Conservation (phyloP, 2,113 vertebrate genomes). For the Oncorhynchus keta region DNA sequence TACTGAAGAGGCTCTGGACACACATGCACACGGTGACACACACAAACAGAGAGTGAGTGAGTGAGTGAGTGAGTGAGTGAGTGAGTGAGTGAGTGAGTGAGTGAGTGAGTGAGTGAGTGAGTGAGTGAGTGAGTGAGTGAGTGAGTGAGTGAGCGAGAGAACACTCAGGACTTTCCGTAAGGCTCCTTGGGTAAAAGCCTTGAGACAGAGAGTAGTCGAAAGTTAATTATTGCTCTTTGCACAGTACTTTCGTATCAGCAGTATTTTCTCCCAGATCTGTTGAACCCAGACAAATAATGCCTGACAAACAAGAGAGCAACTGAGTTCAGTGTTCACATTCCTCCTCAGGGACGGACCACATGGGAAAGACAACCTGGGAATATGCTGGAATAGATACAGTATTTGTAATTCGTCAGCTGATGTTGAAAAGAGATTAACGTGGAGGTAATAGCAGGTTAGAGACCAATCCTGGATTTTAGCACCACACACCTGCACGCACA, state of each 20-base stretch:
- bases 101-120: not conserved
- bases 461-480: too few relatives aligned
- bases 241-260: slow-evolving; percentile 25
- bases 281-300: slow-evolving; percentile 24
- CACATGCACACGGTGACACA: not conserved
- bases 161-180: not conserved
- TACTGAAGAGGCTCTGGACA: not conserved
- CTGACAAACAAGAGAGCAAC: not conserved
- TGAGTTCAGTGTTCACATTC: too few relatives aligned
- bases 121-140: not conserved
- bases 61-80: not conserved
- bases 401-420: too few relatives aligned
- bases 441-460: too few relatives aligned
- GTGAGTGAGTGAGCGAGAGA: not conserved
- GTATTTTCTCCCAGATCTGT: slow-evolving; percentile 5
- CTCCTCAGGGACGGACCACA: not conserved
- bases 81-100: not conserved
- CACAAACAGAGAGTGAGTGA: not conserved
- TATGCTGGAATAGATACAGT: too few relatives aligned
- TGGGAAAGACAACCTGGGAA: too few relatives aligned
- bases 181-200: not conserved
- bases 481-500: slow-evolving; percentile 1
- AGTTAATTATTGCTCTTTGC: slow-evolving; percentile 34
- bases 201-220: not conserved
- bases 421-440: not conserved